Conservation (phyloP, 1,140 invertebrate genomes). For the Chrysomallon squamiferum region DNA sequence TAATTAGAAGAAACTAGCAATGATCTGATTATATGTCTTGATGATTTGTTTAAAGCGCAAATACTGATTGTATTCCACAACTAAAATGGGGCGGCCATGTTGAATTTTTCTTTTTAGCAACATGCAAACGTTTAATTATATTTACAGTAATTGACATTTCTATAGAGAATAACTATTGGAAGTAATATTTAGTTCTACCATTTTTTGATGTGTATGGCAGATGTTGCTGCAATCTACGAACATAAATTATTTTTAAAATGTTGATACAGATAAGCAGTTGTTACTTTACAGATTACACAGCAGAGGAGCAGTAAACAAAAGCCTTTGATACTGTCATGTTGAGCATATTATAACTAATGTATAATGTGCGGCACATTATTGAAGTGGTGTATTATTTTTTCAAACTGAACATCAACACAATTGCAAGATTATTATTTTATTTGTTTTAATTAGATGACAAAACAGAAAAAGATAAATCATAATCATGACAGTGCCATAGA, state of each 20-base stretch:
- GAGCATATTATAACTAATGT: no score
- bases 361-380: no score
- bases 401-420: no score
- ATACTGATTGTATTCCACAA: background rate
- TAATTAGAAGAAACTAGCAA: background rate
- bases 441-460: no score
- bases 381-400: no score
- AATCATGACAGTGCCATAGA: no score
- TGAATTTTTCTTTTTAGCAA: constrained; percentile 31
- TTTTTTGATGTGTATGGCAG: background rate
- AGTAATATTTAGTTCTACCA: background rate
- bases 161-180: no score
- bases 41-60: constrained; percentile 8
- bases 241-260: background rate
- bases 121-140: constrained; percentile 1
- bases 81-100: constrained; percentile 32
- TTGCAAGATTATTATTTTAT: no score
- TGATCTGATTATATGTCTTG: constrained; percentile 1
- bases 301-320: no score
- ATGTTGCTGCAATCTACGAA: background rate
- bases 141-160: no score
- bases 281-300: background rate
- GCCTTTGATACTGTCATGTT: no score
- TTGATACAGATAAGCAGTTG: background rate
- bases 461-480: no score